phyloP scores from a whole-genome alignment of 2,888 invertebrate species.

The Napeogenes inachia region DNA sequence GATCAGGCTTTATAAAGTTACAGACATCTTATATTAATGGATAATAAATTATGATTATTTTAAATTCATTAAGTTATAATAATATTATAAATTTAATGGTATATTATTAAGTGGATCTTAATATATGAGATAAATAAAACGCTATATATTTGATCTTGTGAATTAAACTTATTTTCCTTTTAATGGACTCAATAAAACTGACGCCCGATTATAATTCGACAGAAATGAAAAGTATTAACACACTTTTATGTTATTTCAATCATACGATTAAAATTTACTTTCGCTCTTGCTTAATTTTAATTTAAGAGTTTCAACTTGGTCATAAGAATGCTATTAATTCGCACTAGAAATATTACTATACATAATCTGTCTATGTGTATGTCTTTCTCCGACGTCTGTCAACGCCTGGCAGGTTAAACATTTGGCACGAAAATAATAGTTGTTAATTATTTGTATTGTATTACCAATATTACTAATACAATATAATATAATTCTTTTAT shows the following conservation, averaged over 20 bases:
- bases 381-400: conserved; percentile 33
- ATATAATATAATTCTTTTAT: too few relatives aligned
- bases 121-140: too few relatives aligned
- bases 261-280: conserved; percentile 19
- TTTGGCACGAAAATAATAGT: conserved; percentile 1
- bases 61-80: neutral
- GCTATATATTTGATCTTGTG: neutral
- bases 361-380: conserved; percentile 37
- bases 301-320: conserved; percentile 40
- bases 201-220: conserved; percentile 11
- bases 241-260: conserved; percentile 18
- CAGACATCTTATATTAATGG: neutral
- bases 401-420: conserved; percentile 33
- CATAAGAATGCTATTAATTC: conserved; percentile 31
- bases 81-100: neutral
- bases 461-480: too few relatives aligned
- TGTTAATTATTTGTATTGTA: too few relatives aligned
- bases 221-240: conserved; percentile 12
- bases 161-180: neutral
- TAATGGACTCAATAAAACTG: neutral
- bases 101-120: neutral
- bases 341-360: conserved; percentile 17
- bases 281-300: conserved; percentile 28
- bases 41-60: neutral
- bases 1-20: neutral